Conservation (phyloP, 2,888 invertebrate species). For the Clanis bilineata region DNA sequence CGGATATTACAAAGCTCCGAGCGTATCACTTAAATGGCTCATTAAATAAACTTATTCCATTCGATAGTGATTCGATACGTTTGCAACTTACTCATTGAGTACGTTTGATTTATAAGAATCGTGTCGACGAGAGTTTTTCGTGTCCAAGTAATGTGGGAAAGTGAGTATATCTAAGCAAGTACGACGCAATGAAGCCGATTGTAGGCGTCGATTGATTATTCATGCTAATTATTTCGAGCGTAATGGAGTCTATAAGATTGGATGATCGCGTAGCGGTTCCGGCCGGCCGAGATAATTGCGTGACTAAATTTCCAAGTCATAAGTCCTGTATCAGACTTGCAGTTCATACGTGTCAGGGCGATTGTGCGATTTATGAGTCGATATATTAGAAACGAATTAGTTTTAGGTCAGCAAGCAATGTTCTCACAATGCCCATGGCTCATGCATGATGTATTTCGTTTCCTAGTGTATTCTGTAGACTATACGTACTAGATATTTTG, state of each 20-base stretch:
- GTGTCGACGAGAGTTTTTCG: constrained; percentile 43
- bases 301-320: constrained; percentile 59
- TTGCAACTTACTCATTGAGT: constrained; percentile 55
- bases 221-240: constrained; percentile 48
- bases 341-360: constrained; percentile 58
- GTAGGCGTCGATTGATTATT: constrained; percentile 48
- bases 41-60: constrained; percentile 72
- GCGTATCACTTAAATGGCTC: constrained; percentile 65
- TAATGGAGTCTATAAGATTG: constrained; percentile 53
- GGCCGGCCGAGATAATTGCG: constrained; percentile 57
- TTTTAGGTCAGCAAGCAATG: constrained; percentile 56
- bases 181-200: constrained; percentile 31
- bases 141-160: constrained; percentile 20
- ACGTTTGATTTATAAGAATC: constrained; percentile 56
- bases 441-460: neutral
- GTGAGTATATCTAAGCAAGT: constrained; percentile 10
- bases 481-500: neutral
- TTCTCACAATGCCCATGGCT: constrained; percentile 21
- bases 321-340: constrained; percentile 55
- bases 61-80: constrained; percentile 71
- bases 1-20: constrained; percentile 67
- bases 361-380: constrained; percentile 64
- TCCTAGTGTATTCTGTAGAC: neutral
- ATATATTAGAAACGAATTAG: constrained; percentile 64
- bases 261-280: constrained; percentile 41